Conservation (phyloP, 2,113 vertebrate species). For the Oryzias javanicus region DNA sequence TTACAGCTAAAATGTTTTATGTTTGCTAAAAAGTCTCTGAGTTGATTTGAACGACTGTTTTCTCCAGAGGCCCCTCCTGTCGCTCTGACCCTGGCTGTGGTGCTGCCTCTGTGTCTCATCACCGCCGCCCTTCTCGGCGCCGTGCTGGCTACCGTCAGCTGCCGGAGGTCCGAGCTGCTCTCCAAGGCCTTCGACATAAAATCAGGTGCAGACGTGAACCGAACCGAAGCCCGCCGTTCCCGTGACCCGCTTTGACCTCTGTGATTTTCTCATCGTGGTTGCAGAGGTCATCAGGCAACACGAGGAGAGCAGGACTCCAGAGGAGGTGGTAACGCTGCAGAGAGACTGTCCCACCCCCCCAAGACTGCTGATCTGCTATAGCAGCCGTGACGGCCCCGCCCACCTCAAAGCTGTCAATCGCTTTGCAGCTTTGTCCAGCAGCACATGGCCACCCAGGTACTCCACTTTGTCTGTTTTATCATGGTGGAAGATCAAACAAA, state of each 20-base stretch:
- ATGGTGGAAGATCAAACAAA: too few species aligned
- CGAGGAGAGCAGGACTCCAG: constrained; percentile 35
- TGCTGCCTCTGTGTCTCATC: constrained; percentile 50
- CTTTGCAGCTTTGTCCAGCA: constrained; percentile 74
- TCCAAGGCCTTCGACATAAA: constrained; percentile 24
- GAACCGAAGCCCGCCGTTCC: background rate
- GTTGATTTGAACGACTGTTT: background rate
- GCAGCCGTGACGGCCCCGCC: constrained; percentile 68
- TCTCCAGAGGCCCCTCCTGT: background rate
- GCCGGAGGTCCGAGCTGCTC: constrained; percentile 26
- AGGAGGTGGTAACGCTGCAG: constrained; percentile 37
- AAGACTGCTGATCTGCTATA: constrained; percentile 78
- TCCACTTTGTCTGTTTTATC: background rate
- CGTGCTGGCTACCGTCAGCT: constrained; percentile 38
- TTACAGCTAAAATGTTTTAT: too few species aligned
- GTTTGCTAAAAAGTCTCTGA: background rate
- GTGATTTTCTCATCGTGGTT: background rate
- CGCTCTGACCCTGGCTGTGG: constrained; percentile 30
- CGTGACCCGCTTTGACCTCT: background rate
- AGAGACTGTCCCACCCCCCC: constrained; percentile 49
- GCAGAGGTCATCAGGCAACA: constrained; percentile 55
- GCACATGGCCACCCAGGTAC: constrained; percentile 78
- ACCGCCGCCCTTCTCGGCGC: constrained; percentile 15
- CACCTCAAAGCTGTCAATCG: constrained; percentile 73
- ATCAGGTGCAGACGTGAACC: constrained; percentile 53